phyloP scores from a whole-genome alignment of 1,140 invertebrate species.

The Calliphora vicina region DNA sequence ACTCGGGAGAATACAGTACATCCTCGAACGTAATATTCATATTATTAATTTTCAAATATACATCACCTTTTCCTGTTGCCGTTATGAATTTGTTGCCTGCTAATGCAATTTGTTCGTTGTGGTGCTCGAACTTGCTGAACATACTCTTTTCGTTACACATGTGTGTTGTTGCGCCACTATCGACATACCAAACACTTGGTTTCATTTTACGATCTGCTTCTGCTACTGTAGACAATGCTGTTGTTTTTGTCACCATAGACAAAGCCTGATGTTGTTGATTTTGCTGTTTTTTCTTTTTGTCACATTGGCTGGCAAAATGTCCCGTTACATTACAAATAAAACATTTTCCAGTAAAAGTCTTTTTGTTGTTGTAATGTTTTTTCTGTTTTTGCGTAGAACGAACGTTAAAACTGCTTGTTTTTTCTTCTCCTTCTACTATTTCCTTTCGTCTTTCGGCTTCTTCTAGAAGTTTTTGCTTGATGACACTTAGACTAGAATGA shows the following conservation, averaged over 20 bases:
- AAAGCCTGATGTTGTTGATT: background rate
- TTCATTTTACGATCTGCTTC: background rate
- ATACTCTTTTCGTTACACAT: slow-evolving; percentile 31
- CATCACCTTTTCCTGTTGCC: slow-evolving; percentile 33
- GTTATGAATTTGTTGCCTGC: slow-evolving; percentile 40
- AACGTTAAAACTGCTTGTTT: background rate
- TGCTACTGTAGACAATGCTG: background rate
- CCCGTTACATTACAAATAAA: background rate
- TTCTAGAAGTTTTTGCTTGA: slow-evolving; percentile 35
- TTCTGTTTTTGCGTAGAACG: background rate
- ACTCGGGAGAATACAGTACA: slow-evolving; percentile 44
- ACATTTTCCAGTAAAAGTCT: slow-evolving; percentile 10
- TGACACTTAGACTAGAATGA: background rate
- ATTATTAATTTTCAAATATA: slow-evolving; percentile 25
- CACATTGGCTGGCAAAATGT: slow-evolving; percentile 20
- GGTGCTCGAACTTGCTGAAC: slow-evolving; percentile 21
- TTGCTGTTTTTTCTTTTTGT: slow-evolving; percentile 9
- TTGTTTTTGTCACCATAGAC: background rate
- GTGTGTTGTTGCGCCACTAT: slow-evolving; percentile 44
- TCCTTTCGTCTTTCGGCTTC: slow-evolving; percentile 37
- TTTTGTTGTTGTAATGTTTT: background rate
- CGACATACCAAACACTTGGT: slow-evolving; percentile 41
- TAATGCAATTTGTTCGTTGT: slow-evolving; percentile 34
- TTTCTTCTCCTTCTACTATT: background rate
- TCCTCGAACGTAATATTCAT: slow-evolving; percentile 39